Percentiles rank a stretch among this genome's conserved stretches.
Evolutionary conservation across 2,888 invertebrate genomes (phyloP).

Genomic region (Sesamia inferens): DNA sequence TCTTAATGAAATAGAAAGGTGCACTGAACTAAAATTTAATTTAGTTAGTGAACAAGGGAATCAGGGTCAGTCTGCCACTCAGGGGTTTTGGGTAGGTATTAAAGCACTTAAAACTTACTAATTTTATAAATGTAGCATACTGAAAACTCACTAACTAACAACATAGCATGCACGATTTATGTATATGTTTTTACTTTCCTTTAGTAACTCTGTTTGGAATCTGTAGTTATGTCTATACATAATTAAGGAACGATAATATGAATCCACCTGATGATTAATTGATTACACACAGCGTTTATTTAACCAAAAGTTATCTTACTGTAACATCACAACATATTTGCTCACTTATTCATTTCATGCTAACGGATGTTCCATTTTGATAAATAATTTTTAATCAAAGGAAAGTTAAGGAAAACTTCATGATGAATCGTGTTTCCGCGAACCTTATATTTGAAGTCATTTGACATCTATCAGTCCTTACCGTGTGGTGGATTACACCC

Average conservation of each 20-base stretch:
- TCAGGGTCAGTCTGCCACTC: not conserved
- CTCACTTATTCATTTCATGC: not conserved
- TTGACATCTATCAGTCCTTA: not conserved
- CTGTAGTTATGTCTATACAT: not conserved
- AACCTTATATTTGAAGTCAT: not conserved
- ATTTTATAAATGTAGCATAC: not conserved
- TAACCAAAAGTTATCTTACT: not conserved
- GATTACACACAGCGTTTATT: not conserved
- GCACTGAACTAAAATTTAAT: no score
- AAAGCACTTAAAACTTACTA: not conserved
- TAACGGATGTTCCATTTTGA: not conserved
- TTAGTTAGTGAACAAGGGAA: no score
- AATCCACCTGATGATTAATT: not conserved
- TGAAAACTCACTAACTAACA: not conserved
- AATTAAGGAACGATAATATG: conserved; percentile 12
- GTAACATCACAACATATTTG: not conserved
- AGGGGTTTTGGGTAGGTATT: conserved; percentile 1
- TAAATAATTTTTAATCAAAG: not conserved
- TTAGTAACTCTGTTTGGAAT: not conserved
- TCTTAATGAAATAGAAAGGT: no score
- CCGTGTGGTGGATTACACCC: not conserved
- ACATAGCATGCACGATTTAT: not conserved
- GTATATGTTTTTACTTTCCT: not conserved
- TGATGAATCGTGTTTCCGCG: not conserved
- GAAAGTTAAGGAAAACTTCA: not conserved